Conservation (phyloP, 1,140 invertebrate species). For the Orius insidiosus region DNA sequence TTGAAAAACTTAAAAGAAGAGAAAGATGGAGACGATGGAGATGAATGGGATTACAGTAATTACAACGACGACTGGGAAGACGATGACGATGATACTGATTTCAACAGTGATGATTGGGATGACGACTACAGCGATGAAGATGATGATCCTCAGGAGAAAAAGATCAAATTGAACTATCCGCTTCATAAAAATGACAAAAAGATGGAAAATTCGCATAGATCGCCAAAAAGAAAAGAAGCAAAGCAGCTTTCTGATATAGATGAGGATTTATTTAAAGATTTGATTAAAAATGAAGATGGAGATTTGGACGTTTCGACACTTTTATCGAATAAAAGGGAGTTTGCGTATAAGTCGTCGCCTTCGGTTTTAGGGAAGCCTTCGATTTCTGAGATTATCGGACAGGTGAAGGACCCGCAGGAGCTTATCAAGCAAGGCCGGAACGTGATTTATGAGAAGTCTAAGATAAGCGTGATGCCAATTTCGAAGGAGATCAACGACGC, state of each 20-base stretch:
- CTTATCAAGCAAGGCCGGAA: slow-evolving; percentile 5
- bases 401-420: slow-evolving; percentile 13
- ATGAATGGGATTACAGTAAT: neutral
- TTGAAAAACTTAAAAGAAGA: slow-evolving; percentile 16
- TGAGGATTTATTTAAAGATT: slow-evolving; percentile 4
- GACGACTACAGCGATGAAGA: neutral
- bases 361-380: slow-evolving; percentile 15
- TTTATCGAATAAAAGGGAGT: slow-evolving; percentile 9
- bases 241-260: slow-evolving; percentile 1
- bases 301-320: neutral
- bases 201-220: slow-evolving; percentile 4
- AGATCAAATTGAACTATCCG: slow-evolving; percentile 9
- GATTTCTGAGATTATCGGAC: slow-evolving; percentile 9
- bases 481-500: slow-evolving; percentile 1
- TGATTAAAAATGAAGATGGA: slow-evolving; percentile 10
- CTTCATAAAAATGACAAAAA: slow-evolving; percentile 9
- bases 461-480: slow-evolving; percentile 1
- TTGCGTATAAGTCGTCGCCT: neutral
- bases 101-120: neutral
- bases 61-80: slow-evolving; percentile 4
- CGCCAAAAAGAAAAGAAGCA: neutral
- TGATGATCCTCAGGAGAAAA: neutral
- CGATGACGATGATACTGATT: neutral
- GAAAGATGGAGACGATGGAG: slow-evolving; percentile 5
- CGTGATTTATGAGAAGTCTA: slow-evolving; percentile 10